Evolutionary conservation across 2,113 vertebrate species (phyloP).

Genomic region (Lophotis ruficrista): DNA sequence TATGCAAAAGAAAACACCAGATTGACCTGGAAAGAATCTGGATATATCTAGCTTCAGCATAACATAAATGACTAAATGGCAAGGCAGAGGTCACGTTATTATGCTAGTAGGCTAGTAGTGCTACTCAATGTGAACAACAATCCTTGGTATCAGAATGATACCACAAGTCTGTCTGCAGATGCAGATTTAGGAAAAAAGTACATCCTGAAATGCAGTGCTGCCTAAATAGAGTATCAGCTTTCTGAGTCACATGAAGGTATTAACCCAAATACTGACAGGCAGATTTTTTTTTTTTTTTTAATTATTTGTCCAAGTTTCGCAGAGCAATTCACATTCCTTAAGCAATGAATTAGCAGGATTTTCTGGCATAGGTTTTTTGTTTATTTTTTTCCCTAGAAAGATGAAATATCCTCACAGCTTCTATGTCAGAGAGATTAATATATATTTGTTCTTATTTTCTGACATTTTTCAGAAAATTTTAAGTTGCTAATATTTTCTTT

Average conservation of each 20-base stretch:
- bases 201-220: neutral
- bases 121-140: neutral
- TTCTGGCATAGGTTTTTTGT: neutral
- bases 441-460: neutral
- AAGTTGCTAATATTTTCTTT: neutral
- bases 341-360: neutral
- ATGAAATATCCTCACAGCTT: neutral
- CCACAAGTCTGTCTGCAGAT: accelerated
- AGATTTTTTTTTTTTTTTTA: neutral
- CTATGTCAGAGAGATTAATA: neutral
- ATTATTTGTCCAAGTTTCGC: neutral
- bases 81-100: neutral
- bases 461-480: neutral
- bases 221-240: neutral
- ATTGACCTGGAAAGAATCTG: neutral
- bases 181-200: neutral
- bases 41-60: neutral
- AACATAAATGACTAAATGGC: neutral
- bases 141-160: neutral
- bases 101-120: neutral
- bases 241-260: neutral
- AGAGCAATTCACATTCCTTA: neutral
- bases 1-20: neutral
- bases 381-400: neutral
- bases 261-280: neutral